Conservation (phyloP, 2,888 invertebrate genomes). For the Lepidonotus clava region DNA sequence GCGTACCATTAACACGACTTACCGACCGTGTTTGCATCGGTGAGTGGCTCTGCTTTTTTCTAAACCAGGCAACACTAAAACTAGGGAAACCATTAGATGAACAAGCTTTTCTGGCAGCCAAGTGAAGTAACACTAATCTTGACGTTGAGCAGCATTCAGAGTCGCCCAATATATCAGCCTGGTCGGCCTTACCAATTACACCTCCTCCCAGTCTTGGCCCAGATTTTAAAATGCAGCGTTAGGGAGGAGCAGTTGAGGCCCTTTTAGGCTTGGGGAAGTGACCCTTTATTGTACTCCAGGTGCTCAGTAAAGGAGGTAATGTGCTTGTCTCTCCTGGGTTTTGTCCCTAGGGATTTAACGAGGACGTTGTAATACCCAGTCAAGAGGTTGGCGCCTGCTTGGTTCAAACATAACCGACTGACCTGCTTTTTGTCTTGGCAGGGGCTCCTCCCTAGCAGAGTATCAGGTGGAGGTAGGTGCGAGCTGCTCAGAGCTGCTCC, state of each 20-base stretch:
- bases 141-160: not conserved
- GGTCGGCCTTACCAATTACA: not conserved
- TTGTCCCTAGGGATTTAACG: too few species aligned
- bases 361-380: too few species aligned
- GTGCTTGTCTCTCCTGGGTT: not conserved
- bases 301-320: not conserved
- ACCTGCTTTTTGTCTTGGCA: not conserved
- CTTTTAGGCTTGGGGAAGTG: not conserved
- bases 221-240: not conserved
- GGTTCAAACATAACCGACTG: conserved; percentile 25
- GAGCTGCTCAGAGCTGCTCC: conserved; percentile 18
- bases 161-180: not conserved
- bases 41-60: too few species aligned
- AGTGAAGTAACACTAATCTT: not conserved
- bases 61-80: too few species aligned
- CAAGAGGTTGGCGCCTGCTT: too few species aligned
- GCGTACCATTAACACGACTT: not conserved
- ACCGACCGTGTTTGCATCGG: not conserved
- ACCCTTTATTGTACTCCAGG: not conserved
- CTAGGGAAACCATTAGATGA: too few species aligned
- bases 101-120: too few species aligned
- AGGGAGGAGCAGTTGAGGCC: not conserved
- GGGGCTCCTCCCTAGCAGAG: not conserved
- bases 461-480: not conserved
- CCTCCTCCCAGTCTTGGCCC: not conserved